Percentiles rank a stretch among this genome's conserved stretches.
Conservation (phyloP, 64 coral and sea anemone genomes). For the Stichodactyla helianthus region DNA sequence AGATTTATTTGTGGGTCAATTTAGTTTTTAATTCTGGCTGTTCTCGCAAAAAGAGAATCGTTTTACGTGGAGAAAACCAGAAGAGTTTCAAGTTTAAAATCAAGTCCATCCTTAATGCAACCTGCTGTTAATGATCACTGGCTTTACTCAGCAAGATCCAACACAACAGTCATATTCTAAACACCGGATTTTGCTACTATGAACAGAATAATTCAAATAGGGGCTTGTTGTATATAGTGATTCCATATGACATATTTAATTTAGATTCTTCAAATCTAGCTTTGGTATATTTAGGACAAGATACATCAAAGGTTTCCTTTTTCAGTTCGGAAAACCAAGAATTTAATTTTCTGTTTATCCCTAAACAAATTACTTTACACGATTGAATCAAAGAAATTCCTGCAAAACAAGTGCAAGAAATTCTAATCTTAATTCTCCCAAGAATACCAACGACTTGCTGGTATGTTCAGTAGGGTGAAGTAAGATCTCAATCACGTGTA, state of each 20-base stretch:
- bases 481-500: not conserved
- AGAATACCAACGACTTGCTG: not conserved
- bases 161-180: not conserved
- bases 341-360: not conserved
- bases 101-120: not conserved
- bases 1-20: constrained; percentile 3
- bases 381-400: not conserved
- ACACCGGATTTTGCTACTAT: not conserved
- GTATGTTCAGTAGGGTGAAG: not conserved
- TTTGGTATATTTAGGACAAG: not conserved
- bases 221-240: not conserved
- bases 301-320: not conserved
- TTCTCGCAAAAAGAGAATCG: constrained; percentile 2
- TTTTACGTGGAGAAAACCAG: not conserved
- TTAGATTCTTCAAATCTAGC: not conserved
- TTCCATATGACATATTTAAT: not conserved
- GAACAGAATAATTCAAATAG: not conserved
- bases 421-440: not conserved
- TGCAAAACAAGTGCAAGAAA: not conserved
- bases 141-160: not conserved
- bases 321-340: not conserved
- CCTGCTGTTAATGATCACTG: not conserved
- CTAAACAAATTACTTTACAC: not conserved
- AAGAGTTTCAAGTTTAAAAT: not conserved
- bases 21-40: not conserved